Conservation (phyloP, 2,888 invertebrate genomes). For the Capitulum mitella region DNA sequence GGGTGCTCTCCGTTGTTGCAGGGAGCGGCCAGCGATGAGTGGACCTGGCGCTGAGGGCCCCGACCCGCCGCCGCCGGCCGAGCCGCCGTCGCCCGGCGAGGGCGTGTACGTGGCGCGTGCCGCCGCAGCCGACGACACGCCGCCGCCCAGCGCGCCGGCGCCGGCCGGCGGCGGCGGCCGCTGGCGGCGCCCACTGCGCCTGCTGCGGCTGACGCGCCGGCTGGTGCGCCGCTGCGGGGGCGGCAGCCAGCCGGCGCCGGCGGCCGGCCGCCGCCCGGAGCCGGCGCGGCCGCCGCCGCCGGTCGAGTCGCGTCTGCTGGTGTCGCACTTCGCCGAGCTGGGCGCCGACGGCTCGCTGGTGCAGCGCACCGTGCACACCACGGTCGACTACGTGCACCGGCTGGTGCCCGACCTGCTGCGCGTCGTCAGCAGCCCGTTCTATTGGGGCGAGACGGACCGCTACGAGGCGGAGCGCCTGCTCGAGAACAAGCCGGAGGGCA, state of each 20-base stretch:
- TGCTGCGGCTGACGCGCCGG: constrained; percentile 35
- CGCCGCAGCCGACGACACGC: background rate
- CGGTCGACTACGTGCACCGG: constrained; percentile 93
- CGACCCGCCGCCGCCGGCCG: background rate
- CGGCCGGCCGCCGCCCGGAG: background rate
- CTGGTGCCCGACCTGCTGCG: constrained; percentile 85
- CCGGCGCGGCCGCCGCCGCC: background rate
- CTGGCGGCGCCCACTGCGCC: background rate
- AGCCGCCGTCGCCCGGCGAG: background rate
- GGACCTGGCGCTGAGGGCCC: no score
- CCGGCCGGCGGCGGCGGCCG: constrained; percentile 9
- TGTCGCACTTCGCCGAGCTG: constrained; percentile 12
- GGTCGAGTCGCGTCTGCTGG: constrained; percentile 1
- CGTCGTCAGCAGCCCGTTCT: constrained; percentile 87
- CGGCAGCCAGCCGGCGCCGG: background rate
- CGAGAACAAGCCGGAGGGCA: constrained; percentile 90
- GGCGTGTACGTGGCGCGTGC: background rate
- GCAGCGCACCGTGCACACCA: constrained; percentile 41
- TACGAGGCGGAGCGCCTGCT: constrained; percentile 91
- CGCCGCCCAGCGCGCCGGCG: background rate
- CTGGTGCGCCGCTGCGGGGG: background rate
- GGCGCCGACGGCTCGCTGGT: background rate
- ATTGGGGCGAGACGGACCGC: constrained; percentile 96
- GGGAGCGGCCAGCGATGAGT: no score
- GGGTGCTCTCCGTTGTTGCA: no score